These are phyloP conservation scores for Chalcis sispes DNA, from an alignment of 2,888 invertebrate species.

Conservation along the genomic window DNA sequence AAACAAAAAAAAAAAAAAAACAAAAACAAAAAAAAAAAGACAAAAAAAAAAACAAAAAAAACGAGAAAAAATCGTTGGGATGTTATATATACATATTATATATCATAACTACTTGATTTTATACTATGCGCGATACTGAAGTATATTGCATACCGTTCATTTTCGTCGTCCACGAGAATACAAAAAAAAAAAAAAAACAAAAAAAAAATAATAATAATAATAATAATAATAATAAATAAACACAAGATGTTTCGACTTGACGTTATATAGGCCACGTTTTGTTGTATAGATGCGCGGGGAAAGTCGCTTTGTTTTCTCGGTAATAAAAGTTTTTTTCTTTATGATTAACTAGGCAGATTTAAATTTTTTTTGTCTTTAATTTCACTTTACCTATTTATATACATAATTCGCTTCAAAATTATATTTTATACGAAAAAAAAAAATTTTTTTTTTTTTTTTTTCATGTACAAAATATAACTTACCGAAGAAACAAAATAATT, in stretches of 20 bases:
- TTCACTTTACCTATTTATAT: no score
- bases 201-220: not conserved
- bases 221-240: no score
- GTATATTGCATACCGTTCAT: slow-evolving; percentile 39
- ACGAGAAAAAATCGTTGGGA: slow-evolving; percentile 29
- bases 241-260: slow-evolving; percentile 9
- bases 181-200: not conserved
- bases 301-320: not conserved
- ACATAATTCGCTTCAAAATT: no score
- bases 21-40: slow-evolving; percentile 22
- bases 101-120: slow-evolving; percentile 47
- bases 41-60: slow-evolving; percentile 14
- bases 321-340: not conserved
- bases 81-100: slow-evolving; percentile 45
- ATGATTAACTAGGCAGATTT: no score
- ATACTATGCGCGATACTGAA: slow-evolving; percentile 33
- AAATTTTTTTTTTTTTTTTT: no score
- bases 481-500: no score
- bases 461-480: no score
- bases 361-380: no score
- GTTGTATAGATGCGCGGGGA: not conserved
- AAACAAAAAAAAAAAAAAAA: slow-evolving; percentile 3
- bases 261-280: slow-evolving; percentile 4
- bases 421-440: no score
- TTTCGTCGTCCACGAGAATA: slow-evolving; percentile 24